Base-by-base conservation (phyloP, 2,888 invertebrate genomes). In the Aromia moschata region DNA sequence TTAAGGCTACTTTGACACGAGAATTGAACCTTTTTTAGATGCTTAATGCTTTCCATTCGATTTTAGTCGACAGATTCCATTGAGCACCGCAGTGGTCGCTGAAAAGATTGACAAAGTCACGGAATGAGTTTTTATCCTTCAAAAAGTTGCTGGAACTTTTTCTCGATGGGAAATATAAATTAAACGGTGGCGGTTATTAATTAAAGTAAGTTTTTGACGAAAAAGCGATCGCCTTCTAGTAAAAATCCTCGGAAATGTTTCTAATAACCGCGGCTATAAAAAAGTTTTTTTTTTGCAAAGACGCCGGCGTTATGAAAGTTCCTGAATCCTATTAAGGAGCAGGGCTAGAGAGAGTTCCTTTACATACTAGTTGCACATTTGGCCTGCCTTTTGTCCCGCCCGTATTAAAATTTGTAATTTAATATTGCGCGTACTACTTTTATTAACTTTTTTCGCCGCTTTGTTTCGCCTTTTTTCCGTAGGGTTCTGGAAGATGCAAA, bases 401-500 rank as follows among this genome's bases (percentile, higher is more conserved):
- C 67, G 74, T 71, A 74, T 74, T 73, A 73, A 73, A 74, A 70
- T 71, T 72, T 70, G 65, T 74, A 74, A 74, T 74, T 72, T 74
- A 73, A 73, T 73, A 71, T 72, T 66, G 46, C 57, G 56, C 63
- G 65, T 68, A 65, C 62, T 58, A 59, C 66, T 70, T 70, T 70
- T 70, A 69, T 69, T 67, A 70, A 68, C 62, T 62, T 69, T 65
- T 65, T 68, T 56, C 56, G 52, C 56, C 49, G 44, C 59, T 64
- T 63, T 65, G 65, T 64, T 62, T 63, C 57, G 53, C 36, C 33
- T 54, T 45, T 38, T 41, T 41, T 58, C 36, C 37, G 14, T 53
- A 18, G 31, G 54, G 49, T 37, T 49, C 49, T 54, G 54, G 55
- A 31, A 62, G 54, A 55, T 62, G 44, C 52, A 56, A 16, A 46